These are phyloP conservation scores for Sylvilagus floridanus DNA, from an alignment of 2,797 vertebrate species.

Conservation along the genomic window DNA sequence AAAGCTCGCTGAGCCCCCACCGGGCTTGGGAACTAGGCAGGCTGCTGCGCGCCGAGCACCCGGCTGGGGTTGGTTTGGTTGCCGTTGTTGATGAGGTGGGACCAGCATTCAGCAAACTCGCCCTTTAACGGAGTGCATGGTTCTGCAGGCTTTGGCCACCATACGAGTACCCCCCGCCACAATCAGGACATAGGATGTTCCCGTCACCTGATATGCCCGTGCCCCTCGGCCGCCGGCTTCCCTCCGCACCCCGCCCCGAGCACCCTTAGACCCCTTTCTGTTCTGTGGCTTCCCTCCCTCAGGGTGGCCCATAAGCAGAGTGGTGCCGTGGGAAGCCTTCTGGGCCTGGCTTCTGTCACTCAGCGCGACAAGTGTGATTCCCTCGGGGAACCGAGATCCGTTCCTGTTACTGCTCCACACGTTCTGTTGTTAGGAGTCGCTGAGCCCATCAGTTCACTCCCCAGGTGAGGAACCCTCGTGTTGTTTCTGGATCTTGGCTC, in stretches of 20 bases:
- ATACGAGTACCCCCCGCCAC: background rate
- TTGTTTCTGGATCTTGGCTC: slow-evolving; percentile 48
- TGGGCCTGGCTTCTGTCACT: slow-evolving; percentile 34
- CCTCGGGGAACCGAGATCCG: background rate
- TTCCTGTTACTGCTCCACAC: background rate
- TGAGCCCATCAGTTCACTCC: background rate
- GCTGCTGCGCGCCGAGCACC: too few relatives aligned
- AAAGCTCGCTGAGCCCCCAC: background rate
- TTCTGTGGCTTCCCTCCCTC: slow-evolving; percentile 27
- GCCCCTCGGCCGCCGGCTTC: background rate
- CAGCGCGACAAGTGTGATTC: background rate
- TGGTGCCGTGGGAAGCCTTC: background rate
- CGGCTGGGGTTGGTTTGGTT: too few relatives aligned
- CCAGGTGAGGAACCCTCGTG: background rate
- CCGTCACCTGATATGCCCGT: background rate
- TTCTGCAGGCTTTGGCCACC: background rate
- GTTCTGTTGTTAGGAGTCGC: background rate
- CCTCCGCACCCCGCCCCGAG: background rate
- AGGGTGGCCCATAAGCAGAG: background rate
- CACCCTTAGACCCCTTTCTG: slow-evolving; percentile 31
- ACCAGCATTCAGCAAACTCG: too few relatives aligned
- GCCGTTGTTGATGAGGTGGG: too few relatives aligned
- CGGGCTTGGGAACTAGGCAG: too few relatives aligned
- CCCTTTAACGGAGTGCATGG: too few relatives aligned
- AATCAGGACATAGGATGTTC: slow-evolving; percentile 28